Evolutionary conservation across 2,797 vertebrate genomes (phyloP).

Genomic region (Molothrus aeneus): DNA sequence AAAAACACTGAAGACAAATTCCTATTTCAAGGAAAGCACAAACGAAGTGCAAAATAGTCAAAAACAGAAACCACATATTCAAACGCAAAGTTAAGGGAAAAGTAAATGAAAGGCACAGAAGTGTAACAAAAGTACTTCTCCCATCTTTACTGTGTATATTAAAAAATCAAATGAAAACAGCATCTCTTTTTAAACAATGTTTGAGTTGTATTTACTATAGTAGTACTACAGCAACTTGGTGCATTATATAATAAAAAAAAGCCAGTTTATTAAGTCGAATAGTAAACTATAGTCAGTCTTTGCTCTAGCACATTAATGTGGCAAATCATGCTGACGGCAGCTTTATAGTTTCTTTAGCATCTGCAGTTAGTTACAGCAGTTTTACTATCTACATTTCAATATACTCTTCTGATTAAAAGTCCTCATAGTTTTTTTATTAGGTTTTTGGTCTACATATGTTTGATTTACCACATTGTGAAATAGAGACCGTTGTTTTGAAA

Average conservation of each 20-base stretch:
- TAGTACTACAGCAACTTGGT: constrained; percentile 69
- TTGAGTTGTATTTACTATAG: constrained; percentile 41
- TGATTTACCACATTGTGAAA: constrained; percentile 44
- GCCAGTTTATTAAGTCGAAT: constrained; percentile 74
- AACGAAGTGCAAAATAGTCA: background rate
- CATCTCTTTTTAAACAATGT: constrained; percentile 15
- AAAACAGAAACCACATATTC: background rate
- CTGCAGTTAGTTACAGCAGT: constrained; percentile 73
- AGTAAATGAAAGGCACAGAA: background rate
- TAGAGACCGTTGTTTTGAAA: constrained; percentile 65
- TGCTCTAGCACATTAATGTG: constrained; percentile 16
- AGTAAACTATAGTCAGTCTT: constrained; percentile 59
- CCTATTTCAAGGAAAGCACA: background rate
- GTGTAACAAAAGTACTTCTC: background rate
- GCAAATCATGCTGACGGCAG: constrained; percentile 4
- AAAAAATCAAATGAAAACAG: background rate
- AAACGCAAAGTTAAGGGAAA: background rate
- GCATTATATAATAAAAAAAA: constrained; percentile 66
- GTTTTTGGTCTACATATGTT: constrained; percentile 47
- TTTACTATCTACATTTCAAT: constrained; percentile 79
- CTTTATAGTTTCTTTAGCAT: constrained; percentile 74
- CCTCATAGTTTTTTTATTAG: constrained; percentile 74
- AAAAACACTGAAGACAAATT: background rate
- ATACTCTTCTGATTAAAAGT: constrained; percentile 77
- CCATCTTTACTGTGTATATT: background rate